Evolutionary conservation across 2,888 invertebrate species (phyloP).

Genomic region (Drosophila prolongata): DNA sequence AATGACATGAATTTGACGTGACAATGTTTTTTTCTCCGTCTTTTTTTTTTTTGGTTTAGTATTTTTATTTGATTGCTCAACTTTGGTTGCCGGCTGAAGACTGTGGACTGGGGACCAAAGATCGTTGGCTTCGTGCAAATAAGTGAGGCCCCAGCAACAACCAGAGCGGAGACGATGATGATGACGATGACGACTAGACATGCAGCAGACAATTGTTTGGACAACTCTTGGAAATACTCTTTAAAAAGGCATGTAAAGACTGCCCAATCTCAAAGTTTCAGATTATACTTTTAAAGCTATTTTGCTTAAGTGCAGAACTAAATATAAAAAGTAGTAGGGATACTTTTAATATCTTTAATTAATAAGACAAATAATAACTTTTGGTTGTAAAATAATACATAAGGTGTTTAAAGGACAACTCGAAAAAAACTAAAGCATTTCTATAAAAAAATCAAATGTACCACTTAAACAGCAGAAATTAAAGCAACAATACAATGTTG

Average conservation of each 20-base stretch:
- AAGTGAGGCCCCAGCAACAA: slow-evolving; percentile 26
- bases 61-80: slow-evolving; percentile 75
- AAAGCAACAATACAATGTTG: too few species aligned
- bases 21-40: slow-evolving; percentile 69
- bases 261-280: too few species aligned
- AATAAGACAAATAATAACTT: too few species aligned
- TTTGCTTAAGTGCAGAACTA: rapidly evolving
- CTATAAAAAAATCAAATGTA: too few species aligned
- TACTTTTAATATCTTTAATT: too few species aligned
- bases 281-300: too few species aligned
- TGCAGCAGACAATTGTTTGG: slow-evolving; percentile 72
- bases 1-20: slow-evolving; percentile 81
- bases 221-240: slow-evolving; percentile 47
- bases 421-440: too few species aligned
- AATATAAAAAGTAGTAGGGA: too few species aligned
- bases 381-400: too few species aligned
- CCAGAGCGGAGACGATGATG: slow-evolving; percentile 55
- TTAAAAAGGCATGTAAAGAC: not conserved
- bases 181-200: slow-evolving; percentile 70
- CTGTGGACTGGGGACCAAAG: slow-evolving; percentile 58
- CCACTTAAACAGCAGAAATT: too few species aligned
- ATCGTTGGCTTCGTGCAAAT: slow-evolving; percentile 71
- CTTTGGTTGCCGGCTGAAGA: slow-evolving; percentile 43
- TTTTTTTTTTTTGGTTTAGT: slow-evolving; percentile 29
- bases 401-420: too few species aligned